Conservation (phyloP, 2,797 vertebrate genomes). For the Oreochromis grahami region DNA sequence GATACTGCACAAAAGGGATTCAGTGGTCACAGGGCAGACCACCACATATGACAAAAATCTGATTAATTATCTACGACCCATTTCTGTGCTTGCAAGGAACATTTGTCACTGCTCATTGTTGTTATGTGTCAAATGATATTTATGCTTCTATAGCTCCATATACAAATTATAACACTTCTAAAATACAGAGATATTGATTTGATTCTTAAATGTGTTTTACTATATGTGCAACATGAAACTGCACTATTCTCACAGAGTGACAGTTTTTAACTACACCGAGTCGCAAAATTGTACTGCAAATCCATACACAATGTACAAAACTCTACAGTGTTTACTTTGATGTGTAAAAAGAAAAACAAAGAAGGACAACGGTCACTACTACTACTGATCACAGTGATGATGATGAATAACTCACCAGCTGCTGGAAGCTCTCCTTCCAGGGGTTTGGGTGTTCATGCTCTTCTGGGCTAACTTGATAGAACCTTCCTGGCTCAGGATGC, state of each 20-base stretch:
- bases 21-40: not conserved
- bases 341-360: not conserved
- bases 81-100: not conserved
- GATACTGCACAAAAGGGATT: not conserved
- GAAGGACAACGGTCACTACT: not conserved
- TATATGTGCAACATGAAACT: not conserved
- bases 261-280: fast-evolving
- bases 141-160: not conserved
- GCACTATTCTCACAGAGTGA: not conserved
- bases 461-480: slow-evolving; percentile 99
- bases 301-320: not conserved
- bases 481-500: slow-evolving; percentile 98
- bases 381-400: not conserved
- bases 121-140: not conserved
- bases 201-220: not conserved
- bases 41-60: not conserved
- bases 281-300: not conserved
- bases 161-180: not conserved
- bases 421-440: slow-evolving; percentile 99
- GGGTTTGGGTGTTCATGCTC: slow-evolving; percentile 98
- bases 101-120: not conserved
- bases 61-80: not conserved
- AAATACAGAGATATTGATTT: not conserved
- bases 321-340: not conserved
- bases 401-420: slow-evolving; percentile 81